These are phyloP conservation scores for Typhlichthys subterraneus DNA, from an alignment of 2,797 vertebrate species.

Conservation along the genomic window DNA sequence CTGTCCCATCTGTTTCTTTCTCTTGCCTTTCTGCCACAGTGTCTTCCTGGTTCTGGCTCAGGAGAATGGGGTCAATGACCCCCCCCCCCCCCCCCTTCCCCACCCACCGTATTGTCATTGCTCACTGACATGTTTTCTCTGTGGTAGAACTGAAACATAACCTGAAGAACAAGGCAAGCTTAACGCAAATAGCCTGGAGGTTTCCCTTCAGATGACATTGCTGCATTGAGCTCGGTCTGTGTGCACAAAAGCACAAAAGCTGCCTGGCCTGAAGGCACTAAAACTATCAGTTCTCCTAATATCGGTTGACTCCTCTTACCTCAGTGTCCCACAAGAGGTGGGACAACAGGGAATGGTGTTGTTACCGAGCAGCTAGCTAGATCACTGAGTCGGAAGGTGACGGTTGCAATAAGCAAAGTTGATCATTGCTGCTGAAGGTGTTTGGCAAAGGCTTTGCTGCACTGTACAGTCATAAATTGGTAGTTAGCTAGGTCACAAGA, in stretches of 20 bases:
- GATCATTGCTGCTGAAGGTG: no score
- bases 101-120: constrained; percentile 16
- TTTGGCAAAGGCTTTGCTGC: no score
- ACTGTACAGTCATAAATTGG: no score
- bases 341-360: neutral
- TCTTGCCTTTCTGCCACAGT: constrained; percentile 41
- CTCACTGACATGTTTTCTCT: constrained; percentile 9
- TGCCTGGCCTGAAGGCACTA: neutral
- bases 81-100: no score
- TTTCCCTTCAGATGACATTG: neutral
- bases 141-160: constrained; percentile 12
- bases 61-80: constrained; percentile 11
- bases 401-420: no score
- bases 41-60: constrained; percentile 38
- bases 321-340: neutral
- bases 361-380: neutral
- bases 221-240: neutral
- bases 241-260: constrained; percentile 3
- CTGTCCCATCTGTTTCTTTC: no score
- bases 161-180: constrained; percentile 4
- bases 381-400: neutral
- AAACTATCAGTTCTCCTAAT: neutral
- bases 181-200: neutral
- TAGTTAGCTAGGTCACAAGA: neutral
- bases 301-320: neutral